Evolutionary conservation across 2,113 vertebrate genomes (phyloP).

Genomic region (Phylloscopus trochilus): DNA sequence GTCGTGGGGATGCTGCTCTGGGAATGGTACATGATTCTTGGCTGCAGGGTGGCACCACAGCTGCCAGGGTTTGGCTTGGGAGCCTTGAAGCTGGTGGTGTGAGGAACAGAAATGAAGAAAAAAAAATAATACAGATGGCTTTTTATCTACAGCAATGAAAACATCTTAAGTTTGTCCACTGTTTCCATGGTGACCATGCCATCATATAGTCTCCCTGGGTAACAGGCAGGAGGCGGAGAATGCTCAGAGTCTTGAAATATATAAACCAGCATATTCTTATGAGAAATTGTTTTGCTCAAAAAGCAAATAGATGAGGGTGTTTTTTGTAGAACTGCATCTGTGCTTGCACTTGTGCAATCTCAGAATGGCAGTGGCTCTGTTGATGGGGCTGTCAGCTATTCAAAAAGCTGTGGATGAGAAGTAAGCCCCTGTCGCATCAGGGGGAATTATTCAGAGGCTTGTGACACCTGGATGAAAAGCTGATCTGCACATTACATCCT

Average conservation of each 20-base stretch:
- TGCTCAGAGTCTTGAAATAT: conserved; percentile 8
- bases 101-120: conserved; percentile 27
- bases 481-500: not conserved
- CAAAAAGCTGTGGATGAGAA: not conserved
- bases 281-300: conserved; percentile 10
- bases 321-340: conserved; percentile 34
- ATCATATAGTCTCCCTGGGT: conserved; percentile 60
- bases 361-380: not conserved
- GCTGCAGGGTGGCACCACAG: not conserved
- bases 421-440: not conserved
- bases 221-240: conserved; percentile 45
- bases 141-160: conserved; percentile 51
- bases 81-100: not conserved
- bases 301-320: not conserved
- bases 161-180: conserved; percentile 58
- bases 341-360: not conserved
- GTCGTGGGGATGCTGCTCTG: accelerated
- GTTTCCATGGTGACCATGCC: conserved; percentile 62
- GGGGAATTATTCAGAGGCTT: conserved; percentile 7
- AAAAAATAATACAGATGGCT: conserved; percentile 45
- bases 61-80: conserved; percentile 9
- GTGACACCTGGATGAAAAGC: conserved; percentile 14
- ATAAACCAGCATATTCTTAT: conserved; percentile 27
- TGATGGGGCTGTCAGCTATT: conserved; percentile 19
- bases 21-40: not conserved